Percentiles rank a stretch among this genome's conserved stretches.
Conservation (phyloP, 2,113 vertebrate genomes). For the Aleadryas rufinucha region DNA sequence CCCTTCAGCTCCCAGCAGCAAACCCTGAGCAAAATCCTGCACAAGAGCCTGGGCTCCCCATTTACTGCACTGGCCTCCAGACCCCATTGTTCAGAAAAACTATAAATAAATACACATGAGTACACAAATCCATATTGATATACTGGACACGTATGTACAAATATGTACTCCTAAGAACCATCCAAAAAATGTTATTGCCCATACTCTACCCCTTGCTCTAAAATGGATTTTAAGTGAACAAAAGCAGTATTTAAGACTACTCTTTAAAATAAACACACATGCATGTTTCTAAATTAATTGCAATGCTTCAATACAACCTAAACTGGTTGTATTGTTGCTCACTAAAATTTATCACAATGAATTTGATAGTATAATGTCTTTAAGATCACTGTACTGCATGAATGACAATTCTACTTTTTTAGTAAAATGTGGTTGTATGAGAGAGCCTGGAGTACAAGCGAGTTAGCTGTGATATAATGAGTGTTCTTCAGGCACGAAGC, state of each 20-base stretch:
- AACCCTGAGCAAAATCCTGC: neutral
- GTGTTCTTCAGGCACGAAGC: neutral
- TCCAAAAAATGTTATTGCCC: neutral
- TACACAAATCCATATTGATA: neutral
- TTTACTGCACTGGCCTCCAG: neutral
- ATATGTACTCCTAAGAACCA: neutral
- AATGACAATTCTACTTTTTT: neutral
- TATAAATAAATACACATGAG: neutral
- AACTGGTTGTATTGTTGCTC: neutral
- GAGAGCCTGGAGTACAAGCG: neutral
- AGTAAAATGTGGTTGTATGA: neutral
- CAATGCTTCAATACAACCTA: neutral
- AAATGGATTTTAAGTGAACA: neutral
- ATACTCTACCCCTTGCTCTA: neutral
- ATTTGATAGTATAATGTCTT: neutral
- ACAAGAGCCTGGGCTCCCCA: neutral
- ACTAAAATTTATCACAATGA: neutral
- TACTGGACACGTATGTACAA: neutral
- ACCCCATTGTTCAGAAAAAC: neutral
- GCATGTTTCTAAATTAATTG: neutral
- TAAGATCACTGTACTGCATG: neutral
- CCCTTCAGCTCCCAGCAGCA: neutral
- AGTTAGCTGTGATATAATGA: neutral
- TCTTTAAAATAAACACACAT: neutral
- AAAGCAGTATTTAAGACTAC: neutral